Base-by-base conservation (phyloP, 2,113 vertebrate species). In the Brevimyrus niger region DNA sequence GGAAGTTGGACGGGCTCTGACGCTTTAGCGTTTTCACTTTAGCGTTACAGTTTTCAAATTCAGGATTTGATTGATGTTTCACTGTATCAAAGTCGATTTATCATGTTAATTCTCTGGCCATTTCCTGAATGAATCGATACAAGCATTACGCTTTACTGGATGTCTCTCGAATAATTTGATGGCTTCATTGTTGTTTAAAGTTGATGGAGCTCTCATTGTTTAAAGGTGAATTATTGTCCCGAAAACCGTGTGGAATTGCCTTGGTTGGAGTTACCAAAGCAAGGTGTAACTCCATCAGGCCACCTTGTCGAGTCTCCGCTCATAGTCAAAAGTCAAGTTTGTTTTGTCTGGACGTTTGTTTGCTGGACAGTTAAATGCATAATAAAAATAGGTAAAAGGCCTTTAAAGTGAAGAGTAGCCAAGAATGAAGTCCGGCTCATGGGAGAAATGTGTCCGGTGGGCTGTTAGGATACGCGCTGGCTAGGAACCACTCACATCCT, bases 51-150 rank as follows among this genome's bases (percentile, higher is more conserved):
- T 44, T 35, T 87, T 87, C 53, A 91, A 90, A 84, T 76, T 46
- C 76, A 55, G 51, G 83, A 88, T 88, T 89, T 91, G 88, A 91
- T 92, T 90, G 73, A 91, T 90, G 80, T 88, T 35, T 76, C 35
- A 47, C 51, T 76, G 82, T 90, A 88, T 92, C n/a, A 88, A 89
- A 51, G 88, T 89, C 38, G 17, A 85, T 88, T 48, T 58, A 69
- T 89, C 76, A 73, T 87, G 90, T 89, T 91, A 90, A 88, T 89
- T 86, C 48, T 89, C 65, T 31, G 82, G 47, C 76, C 53, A 82
- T 88, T 65, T 90, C 80, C 84, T 84, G 55, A 88, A 86, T 84
- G 88, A 89, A 89, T 92, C 90, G 73, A 87, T 88, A 42, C 21
- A 35, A 61, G 87, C 90, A 90, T 91, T 91, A 91, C 48, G 44